phyloP scores from a whole-genome alignment of 1,140 invertebrate species.

The Drosophila trapezifrons region DNA sequence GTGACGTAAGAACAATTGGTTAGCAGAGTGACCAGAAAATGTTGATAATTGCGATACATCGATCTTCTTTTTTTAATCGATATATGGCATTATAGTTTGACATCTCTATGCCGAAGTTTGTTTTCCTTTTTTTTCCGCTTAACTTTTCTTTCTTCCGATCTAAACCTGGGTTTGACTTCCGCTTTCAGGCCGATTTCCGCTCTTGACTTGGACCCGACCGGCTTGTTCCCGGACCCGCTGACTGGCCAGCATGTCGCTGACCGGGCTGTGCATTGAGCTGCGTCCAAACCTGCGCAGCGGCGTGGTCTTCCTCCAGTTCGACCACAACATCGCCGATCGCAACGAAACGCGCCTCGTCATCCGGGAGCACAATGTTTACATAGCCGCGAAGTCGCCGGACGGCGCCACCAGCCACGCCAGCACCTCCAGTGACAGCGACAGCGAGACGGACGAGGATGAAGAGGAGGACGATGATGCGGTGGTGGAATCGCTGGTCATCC shows the following conservation, averaged over 20 bases:
- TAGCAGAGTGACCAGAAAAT: too few relatives aligned
- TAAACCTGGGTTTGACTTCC: neutral
- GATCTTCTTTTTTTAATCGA: neutral
- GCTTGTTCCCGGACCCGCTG: neutral
- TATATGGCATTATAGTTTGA: neutral
- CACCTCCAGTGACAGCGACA: slow-evolving; percentile 7
- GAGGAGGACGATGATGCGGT: slow-evolving; percentile 4
- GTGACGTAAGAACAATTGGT: too few relatives aligned
- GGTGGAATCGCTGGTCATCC: slow-evolving; percentile 30
- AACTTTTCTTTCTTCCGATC: too few relatives aligned
- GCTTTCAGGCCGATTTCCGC: neutral
- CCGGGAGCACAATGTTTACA: slow-evolving; percentile 54
- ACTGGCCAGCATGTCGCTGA: slow-evolving; percentile 44
- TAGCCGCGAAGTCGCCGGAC: neutral
- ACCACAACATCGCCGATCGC: slow-evolving; percentile 25
- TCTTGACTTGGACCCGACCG: neutral
- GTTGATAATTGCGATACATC: too few relatives aligned
- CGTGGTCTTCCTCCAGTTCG: slow-evolving; percentile 44
- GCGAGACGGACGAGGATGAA: slow-evolving; percentile 18
- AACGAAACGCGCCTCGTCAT: slow-evolving; percentile 50
- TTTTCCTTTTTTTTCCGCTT: slow-evolving; percentile 3
- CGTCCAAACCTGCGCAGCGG: slow-evolving; percentile 65
- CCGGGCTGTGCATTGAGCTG: slow-evolving; percentile 59
- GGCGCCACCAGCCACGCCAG: neutral
- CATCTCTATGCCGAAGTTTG: slow-evolving; percentile 7